A percentile compares a stretch with the other conserved stretches of the same genome.
Conservation (phyloP, 2,888 invertebrate genomes). For the Zootermopsis nevadensis region DNA sequence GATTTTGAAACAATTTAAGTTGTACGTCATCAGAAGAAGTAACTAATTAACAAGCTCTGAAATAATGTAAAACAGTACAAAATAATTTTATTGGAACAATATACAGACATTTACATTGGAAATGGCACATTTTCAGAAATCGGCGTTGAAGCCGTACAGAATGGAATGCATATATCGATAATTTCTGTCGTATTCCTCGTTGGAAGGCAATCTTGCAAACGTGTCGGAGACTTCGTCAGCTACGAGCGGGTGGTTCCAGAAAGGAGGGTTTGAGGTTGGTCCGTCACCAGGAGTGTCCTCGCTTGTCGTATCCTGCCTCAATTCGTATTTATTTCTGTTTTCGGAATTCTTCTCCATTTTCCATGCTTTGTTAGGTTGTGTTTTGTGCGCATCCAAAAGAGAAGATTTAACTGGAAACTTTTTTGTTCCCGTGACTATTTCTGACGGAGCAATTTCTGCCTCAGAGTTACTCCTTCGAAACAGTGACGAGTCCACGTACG, state of each 20-base stretch:
- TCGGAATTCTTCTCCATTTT: not conserved
- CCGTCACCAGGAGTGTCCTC: not conserved
- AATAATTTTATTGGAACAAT: not conserved
- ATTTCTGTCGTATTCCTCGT: constrained; percentile 39
- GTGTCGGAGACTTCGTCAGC: constrained; percentile 33
- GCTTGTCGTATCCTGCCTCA: not conserved
- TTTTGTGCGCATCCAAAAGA: not conserved
- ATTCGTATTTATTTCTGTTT: not conserved
- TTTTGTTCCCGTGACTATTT: not conserved
- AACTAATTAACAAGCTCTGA: no score
- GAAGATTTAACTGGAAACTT: not conserved
- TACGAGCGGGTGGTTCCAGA: constrained; percentile 28
- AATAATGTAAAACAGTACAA: not conserved
- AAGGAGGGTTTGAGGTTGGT: constrained; percentile 10
- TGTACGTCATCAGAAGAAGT: no score
- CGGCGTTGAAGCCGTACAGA: constrained; percentile 14
- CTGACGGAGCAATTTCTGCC: not conserved
- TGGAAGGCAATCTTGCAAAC: constrained; percentile 24
- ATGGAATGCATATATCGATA: constrained; percentile 41
- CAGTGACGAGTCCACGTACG: constrained; percentile 17
- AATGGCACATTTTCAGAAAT: constrained; percentile 1
- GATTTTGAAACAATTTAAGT: no score
- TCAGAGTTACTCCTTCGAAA: not conserved
- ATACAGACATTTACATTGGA: not conserved
- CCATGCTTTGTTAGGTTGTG: not conserved